These are phyloP conservation scores for Barbus barbus DNA, from an alignment of 2,113 vertebrate species.

Conservation along the genomic window DNA sequence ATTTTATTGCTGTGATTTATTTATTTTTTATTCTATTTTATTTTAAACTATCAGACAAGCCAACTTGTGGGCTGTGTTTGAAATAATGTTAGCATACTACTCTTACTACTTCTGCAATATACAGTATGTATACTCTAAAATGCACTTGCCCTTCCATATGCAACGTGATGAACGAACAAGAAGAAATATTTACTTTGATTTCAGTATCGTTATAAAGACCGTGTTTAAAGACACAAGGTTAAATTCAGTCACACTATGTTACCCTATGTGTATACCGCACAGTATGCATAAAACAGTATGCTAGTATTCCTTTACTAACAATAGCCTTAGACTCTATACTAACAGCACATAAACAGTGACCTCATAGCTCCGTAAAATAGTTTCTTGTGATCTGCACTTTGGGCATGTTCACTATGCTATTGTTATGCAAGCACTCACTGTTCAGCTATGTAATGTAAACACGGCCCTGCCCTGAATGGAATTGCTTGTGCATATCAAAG, in stretches of 20 bases:
- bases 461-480: not conserved
- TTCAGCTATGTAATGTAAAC: conserved; percentile 21
- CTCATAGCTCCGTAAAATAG: not conserved
- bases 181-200: not conserved
- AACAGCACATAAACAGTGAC: not conserved
- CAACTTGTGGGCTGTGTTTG: not conserved
- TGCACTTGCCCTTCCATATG: not conserved
- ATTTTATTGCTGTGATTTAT: too few species aligned
- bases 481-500: conserved; percentile 48
- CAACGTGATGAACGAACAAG: not conserved
- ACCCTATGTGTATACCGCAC: not conserved
- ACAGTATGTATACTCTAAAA: not conserved
- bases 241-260: too few species aligned
- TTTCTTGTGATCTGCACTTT: not conserved
- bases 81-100: not conserved
- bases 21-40: not conserved
- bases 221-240: not conserved
- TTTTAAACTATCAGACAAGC: not conserved
- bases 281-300: not conserved
- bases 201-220: not conserved
- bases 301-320: not conserved
- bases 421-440: conserved; percentile 13
- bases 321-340: not conserved
- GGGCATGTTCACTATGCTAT: not conserved
- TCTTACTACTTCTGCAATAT: not conserved